phyloP scores from a whole-genome alignment of 2,797 vertebrate genomes.

The Gallirallus australis region DNA sequence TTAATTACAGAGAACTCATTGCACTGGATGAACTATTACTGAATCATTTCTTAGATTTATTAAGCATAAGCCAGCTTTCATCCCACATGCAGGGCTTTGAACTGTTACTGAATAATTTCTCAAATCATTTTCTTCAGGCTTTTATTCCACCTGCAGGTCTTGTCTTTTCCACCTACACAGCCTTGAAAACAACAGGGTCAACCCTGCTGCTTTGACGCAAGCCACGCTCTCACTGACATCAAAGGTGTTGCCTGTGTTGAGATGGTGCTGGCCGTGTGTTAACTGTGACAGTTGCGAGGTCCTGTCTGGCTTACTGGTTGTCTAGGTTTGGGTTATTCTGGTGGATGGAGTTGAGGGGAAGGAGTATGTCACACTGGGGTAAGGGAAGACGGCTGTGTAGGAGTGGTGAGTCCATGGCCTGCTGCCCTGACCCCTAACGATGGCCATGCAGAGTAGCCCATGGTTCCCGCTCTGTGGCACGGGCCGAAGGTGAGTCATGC shows the following conservation, averaged over 20 bases:
- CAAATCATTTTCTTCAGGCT: not conserved
- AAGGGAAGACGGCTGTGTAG: not conserved
- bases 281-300: not conserved
- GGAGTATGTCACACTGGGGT: not conserved
- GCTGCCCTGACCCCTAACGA: not conserved
- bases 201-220: not conserved
- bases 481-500: accelerated
- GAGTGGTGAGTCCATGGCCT: not conserved
- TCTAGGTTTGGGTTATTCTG: not conserved
- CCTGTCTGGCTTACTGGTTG: not conserved
- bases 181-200: not conserved
- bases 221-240: accelerated
- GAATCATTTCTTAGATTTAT: slow-evolving; percentile 42
- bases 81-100: slow-evolving; percentile 35
- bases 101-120: not conserved
- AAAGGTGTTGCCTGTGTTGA: not conserved
- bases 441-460: not conserved
- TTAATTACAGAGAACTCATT: slow-evolving; percentile 7
- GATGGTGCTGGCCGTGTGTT: not conserved
- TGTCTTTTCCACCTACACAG: not conserved
- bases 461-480: not conserved
- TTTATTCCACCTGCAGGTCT: not conserved
- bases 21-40: slow-evolving; percentile 1
- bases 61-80: not conserved
- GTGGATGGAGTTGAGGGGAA: not conserved